Evolutionary conservation across 2,113 vertebrate genomes (phyloP), one percentile per base, ranked within the genome.

Genomic region (Lutjanus erythropterus): DNA sequence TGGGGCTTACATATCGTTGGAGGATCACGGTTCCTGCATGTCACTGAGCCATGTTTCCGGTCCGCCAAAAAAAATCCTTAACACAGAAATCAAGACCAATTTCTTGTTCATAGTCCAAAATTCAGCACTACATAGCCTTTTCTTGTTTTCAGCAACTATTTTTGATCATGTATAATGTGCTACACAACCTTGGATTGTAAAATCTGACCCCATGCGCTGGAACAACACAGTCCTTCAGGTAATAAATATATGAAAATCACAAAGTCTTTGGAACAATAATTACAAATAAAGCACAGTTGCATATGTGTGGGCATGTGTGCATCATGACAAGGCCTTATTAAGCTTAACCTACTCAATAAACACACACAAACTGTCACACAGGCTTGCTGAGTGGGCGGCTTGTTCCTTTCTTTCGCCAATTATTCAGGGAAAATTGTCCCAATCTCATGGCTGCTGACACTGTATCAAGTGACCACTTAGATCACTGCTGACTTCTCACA

Each of bases 381-480:
- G 39, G 41, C 33, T 56, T 15, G 2, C 52, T 31, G 27, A 71
- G 69, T 23, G 19, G 27, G 39, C 4, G 8, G 19, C 27, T 44
- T 5, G 47, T 37, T 39, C 14, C 37, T 52, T 52, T 52, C 14
- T 16, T 9, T 25, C 2, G 5, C 27, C 52, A 46, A 69, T 71
- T 46, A 58, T 58, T 59, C 27, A 35, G 25, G 7, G 68, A 7
- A 67, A 50, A 52, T 52, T 68, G 15, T n/a, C 47, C 44, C 47
- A 68, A 5, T 39, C n/a, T 72, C 39, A 25, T 27, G 9, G 16
- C 44, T 46, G 61, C 61, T 21, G 41, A 21, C 23, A 46, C 25
- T 29, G 41, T 46, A 64, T 27, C 21, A 18, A 47, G 41, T 60
- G 41, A 71, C 41, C 69, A 71, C 64, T 50, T 37, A 50, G 12